Percentiles rank a stretch among this genome's conserved stretches.
Evolutionary conservation across 2,888 invertebrate genomes (phyloP).

Genomic region (Pachymerium ferrugineum): DNA sequence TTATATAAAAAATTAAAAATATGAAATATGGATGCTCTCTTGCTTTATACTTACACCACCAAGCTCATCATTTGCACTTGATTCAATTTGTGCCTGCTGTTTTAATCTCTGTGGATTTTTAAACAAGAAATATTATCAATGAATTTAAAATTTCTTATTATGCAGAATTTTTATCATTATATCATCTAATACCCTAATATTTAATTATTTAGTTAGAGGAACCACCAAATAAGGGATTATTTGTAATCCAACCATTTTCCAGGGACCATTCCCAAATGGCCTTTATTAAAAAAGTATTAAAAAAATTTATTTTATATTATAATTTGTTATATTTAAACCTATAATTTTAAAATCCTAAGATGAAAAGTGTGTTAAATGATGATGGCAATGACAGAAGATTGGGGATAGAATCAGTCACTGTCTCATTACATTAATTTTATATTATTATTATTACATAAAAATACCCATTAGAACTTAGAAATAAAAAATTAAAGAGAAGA

Average conservation of each 20-base stretch:
- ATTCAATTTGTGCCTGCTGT: slow-evolving; percentile 30
- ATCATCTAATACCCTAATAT: not conserved
- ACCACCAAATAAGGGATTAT: too few relatives aligned
- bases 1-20: not conserved
- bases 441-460: too few relatives aligned
- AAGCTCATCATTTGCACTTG: slow-evolving; percentile 23
- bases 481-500: not conserved
- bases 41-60: slow-evolving; percentile 31
- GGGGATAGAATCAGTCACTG: not conserved
- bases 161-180: too few relatives aligned
- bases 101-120: slow-evolving; percentile 32
- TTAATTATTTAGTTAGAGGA: too few relatives aligned
- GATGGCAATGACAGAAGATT: slow-evolving; percentile 2
- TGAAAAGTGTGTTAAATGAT: slow-evolving; percentile 5
- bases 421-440: too few relatives aligned
- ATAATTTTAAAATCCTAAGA: not conserved
- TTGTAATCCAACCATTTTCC: too few relatives aligned
- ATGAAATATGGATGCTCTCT: slow-evolving; percentile 6
- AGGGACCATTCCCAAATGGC: not conserved
- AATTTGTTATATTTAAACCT: too few relatives aligned
- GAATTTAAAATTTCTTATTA: not conserved
- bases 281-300: not conserved
- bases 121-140: slow-evolving; percentile 27
- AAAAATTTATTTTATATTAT: not conserved
- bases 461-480: too few relatives aligned